phyloP scores from a whole-genome alignment of 2,888 invertebrate species.

The Cancer borealis region DNA sequence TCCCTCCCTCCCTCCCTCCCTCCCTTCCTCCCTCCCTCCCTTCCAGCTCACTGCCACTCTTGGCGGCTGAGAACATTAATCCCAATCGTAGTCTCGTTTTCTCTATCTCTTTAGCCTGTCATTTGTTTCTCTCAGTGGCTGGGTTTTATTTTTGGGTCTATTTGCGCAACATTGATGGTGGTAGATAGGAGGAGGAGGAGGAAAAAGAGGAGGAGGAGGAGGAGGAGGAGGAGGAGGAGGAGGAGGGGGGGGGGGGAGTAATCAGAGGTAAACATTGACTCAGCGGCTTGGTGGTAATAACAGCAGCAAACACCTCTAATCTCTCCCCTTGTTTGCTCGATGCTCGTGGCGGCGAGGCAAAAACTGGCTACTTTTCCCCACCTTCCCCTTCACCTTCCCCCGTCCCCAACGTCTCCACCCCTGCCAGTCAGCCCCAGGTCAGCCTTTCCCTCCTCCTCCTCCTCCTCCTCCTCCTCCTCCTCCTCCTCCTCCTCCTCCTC shows the following conservation, averaged over 20 bases:
- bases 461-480: constrained; percentile 13
- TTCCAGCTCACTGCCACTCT: not conserved
- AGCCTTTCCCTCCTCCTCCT: not conserved
- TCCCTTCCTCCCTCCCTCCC: constrained; percentile 36
- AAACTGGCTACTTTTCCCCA: not conserved
- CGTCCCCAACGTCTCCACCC: not conserved
- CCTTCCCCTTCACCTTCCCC: constrained; percentile 1
- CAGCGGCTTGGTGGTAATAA: constrained; percentile 6
- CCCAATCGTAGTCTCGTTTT: not conserved
- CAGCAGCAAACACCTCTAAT: constrained; percentile 23
- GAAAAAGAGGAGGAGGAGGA: constrained; percentile 11
- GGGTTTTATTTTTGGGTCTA: not conserved
- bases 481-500: constrained; percentile 24
- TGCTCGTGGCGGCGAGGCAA: not conserved
- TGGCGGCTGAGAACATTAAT: not conserved
- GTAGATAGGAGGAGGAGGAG: not conserved
- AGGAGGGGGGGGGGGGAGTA: not conserved
- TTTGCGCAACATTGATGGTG: not conserved
- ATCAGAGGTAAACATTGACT: constrained; percentile 16
- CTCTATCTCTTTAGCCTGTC: not conserved
- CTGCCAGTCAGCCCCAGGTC: not conserved
- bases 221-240: not conserved
- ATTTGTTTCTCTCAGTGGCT: not conserved
- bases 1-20: not conserved
- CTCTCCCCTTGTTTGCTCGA: constrained; percentile 26